A percentile compares a stretch with the other conserved stretches of the same genome.
phyloP scores from a whole-genome alignment of 2,797 vertebrate species.

The Enteromius thamalakanensis region DNA sequence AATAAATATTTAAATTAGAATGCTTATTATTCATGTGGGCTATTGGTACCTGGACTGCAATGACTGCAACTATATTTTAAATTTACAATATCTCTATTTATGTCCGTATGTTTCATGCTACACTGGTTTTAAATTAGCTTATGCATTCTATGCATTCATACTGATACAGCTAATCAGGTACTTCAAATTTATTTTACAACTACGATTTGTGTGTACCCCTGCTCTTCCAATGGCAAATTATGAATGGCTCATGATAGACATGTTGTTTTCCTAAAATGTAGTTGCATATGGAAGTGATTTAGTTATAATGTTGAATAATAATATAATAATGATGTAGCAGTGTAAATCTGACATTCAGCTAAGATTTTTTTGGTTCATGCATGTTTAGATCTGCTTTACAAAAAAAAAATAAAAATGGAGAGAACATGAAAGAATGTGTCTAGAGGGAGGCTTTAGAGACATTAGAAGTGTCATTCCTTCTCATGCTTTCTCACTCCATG shows the following conservation, averaged over 20 bases:
- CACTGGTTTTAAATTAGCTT: background rate
- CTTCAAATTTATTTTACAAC: too few species aligned
- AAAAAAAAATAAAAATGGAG: background rate
- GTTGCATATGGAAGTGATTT: conserved; percentile 7
- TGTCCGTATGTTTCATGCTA: background rate
- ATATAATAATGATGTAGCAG: conserved; percentile 31
- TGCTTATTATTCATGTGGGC: too few species aligned
- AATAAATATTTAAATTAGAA: too few species aligned
- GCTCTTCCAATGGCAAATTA: background rate
- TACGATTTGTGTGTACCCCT: too few species aligned
- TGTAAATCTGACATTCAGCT: conserved; percentile 42
- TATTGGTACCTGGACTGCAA: too few species aligned
- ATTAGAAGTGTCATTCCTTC: conserved; percentile 66
- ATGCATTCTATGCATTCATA: background rate
- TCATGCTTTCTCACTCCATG: conserved; percentile 58
- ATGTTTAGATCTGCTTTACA: background rate
- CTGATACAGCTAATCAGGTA: too few species aligned
- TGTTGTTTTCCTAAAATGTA: background rate
- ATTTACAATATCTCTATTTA: background rate
- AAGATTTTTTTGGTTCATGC: conserved; percentile 47
- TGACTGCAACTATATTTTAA: background rate
- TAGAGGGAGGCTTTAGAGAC: conserved; percentile 50
- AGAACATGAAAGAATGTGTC: conserved; percentile 59
- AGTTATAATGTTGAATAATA: conserved; percentile 7
- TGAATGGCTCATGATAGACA: background rate